These are phyloP conservation scores for Heliconius melpomene DNA, from an alignment of 1,140 invertebrate species.

Conservation along the genomic window DNA sequence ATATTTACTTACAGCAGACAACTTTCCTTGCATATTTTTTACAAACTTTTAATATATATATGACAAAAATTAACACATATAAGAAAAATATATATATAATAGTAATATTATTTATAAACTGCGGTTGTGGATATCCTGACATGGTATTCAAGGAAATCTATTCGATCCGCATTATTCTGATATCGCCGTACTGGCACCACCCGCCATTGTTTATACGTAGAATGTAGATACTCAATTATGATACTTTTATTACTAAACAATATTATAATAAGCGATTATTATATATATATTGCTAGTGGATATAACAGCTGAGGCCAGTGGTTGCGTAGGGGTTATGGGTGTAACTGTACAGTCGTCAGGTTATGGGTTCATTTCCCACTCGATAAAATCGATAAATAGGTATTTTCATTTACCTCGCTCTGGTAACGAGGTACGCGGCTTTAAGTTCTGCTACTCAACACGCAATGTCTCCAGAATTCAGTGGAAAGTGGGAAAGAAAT, in stretches of 20 bases:
- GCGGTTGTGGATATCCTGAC: slow-evolving; percentile 14
- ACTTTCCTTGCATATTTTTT: no score
- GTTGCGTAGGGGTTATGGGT: no score
- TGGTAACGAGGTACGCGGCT: no score
- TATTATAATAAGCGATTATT: neutral
- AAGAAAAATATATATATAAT: neutral
- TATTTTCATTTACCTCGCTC: no score
- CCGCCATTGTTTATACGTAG: neutral
- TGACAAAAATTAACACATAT: neutral
- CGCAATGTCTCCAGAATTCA: no score
- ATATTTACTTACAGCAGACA: no score
- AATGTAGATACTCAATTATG: neutral
- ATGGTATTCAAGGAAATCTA: slow-evolving; percentile 26
- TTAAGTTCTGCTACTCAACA: no score
- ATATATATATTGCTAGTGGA: neutral
- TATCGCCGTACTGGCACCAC: neutral
- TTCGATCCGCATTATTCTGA: neutral
- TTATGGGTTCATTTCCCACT: no score
- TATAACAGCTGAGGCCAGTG: neutral
- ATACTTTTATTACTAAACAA: neutral
- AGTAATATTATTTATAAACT: neutral
- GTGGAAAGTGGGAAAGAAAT: no score
- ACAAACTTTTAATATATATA: no score
- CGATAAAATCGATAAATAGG: no score
- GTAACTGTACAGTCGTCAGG: no score